These are phyloP conservation scores for Bambusicola thoracicus DNA, from an alignment of 2,113 vertebrate species.

Conservation along the genomic window DNA sequence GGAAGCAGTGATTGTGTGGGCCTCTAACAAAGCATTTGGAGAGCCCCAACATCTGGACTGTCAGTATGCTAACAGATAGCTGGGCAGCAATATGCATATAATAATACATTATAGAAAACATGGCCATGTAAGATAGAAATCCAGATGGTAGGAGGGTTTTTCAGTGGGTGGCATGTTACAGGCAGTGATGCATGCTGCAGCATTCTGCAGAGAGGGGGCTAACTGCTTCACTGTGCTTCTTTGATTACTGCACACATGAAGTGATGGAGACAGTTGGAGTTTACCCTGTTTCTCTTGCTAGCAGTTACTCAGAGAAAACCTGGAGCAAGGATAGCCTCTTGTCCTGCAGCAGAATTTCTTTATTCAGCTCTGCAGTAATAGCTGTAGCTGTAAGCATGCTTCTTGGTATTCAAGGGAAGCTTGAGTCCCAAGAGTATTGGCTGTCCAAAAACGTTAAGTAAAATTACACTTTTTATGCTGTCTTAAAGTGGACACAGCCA, in stretches of 20 bases:
- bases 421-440: not conserved
- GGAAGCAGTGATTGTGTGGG: not conserved
- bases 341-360: not conserved
- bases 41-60: not conserved
- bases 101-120: not conserved
- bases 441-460: not conserved
- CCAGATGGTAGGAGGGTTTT: not conserved
- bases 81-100: not conserved
- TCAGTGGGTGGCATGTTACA: not conserved
- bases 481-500: not conserved
- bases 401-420: not conserved
- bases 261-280: accelerated
- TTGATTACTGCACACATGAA: not conserved
- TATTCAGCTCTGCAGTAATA: not conserved
- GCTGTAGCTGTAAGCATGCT: not conserved
- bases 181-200: not conserved
- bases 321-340: not conserved
- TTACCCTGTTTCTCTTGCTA: not conserved
- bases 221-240: not conserved
- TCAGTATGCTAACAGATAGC: not conserved
- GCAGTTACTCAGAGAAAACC: not conserved
- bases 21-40: not conserved
- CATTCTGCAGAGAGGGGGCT: not conserved
- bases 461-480: not conserved
- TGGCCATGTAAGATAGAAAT: not conserved